Evolutionary conservation across 1,140 invertebrate species (phyloP), one percentile per base, ranked within the genome.

Genomic region (Myzus persicae): DNA sequence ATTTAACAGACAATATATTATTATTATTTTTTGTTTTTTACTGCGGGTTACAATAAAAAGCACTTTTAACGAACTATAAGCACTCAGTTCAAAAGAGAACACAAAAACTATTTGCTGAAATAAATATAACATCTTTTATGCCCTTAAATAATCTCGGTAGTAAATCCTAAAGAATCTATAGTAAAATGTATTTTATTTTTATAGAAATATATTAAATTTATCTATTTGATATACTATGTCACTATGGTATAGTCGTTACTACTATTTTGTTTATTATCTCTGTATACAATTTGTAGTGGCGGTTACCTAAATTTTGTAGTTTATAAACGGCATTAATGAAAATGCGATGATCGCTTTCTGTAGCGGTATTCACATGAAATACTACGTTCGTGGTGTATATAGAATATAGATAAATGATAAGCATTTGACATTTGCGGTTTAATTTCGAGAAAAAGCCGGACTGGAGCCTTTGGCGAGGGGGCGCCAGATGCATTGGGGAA

Each of bases 401-500:
- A 26, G 9, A 84, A 87, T 87, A 46, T 46, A 44, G n/a, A 51
- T 88, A 88, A 88, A 88, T 88, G 87, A 88, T 88, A 36, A 51
- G 7, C 9, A 88, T 54, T 89, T 89, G 88, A 54, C 88, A 26
- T 54, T 89, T 89, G 46, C 26, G 88, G 88, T 89, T 89, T 89
- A 89, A 93, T 85, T 85, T 85, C 7, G 48, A 93, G 81, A 93
- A 85, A 92, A 93, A 93, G 51, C 44, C 1, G 54, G 46, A 54
- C 81, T 51, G 46, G 44, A n/a, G 31, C 44, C 24, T 48, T 14
- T 59, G 24, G 18, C 11, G 36, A 48, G 11, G n/a, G 81, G 81
- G 91, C 91, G 91, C 91, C 81, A 93, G 91, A 93, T 93, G 91
- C 81, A 93, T 54, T 22, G 81, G 38, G 67, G 84, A 93, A 93